Evolutionary conservation across 2,888 invertebrate species (phyloP), one percentile per base, ranked within the genome.

Genomic region (Maniola hyperantus): DNA sequence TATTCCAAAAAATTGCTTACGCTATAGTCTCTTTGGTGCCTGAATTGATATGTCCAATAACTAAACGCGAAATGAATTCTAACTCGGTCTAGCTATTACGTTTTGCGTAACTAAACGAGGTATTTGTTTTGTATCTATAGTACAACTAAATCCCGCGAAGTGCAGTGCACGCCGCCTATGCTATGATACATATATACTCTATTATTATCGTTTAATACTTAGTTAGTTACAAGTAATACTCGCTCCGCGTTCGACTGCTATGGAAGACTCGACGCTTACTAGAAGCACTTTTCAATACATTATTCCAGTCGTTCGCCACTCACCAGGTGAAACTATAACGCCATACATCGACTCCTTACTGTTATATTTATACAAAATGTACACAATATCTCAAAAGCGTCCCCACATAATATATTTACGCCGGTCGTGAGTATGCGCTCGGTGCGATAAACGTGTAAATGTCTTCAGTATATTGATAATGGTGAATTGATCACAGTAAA

Each of bases 161-260:
- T 51, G 62, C 26, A 51, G 33, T 18, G 48, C 60, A 60, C 48
- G 50, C 85, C 87, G 84, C 83, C 87, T 90, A 89, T 83, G 77
- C 89, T 91, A 89, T 83, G 77, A 82, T 89, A 87, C 86, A 55
- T 34, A 42, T 46, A 88, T 87, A 90, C 84, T 80, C 89, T 91
- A 91, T 90, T 90, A 91, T 91, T 91, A 91, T 92, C 88, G 80
- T 87, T 89, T 91, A 91, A 90, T 92, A 91, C 91, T 91, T 92
- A 91, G 83, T 88, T 85, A 90, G 83, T 88, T 85, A 90, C 86
- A 89, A 84, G 87, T 85, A 84, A 88, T 84, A 86, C 83, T 78
- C 84, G 75, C 80, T 79, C 77, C 82, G 89, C 89, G 89, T 78
- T 81, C 89, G 91, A 91, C 91, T 89, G 91, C 87, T 91, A 89